Conservation (phyloP, 2,888 invertebrate genomes). For the Polydrusus pterygomalis region DNA sequence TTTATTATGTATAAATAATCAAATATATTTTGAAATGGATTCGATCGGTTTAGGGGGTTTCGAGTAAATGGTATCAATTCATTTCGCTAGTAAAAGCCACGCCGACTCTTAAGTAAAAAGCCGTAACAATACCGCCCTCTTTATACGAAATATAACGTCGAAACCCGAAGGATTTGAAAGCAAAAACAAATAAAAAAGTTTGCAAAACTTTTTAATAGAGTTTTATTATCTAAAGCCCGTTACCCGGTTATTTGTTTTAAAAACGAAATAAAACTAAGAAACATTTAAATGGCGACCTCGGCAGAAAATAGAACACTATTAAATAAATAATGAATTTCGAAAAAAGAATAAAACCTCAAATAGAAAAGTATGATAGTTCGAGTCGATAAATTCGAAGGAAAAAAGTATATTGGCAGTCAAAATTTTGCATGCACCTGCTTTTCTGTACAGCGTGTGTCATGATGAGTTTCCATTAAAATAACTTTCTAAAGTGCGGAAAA, state of each 20-base stretch:
- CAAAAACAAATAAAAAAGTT: conserved; percentile 14
- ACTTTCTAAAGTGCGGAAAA: no score
- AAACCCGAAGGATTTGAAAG: not conserved
- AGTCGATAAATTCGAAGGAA: conserved; percentile 39
- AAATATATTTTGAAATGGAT: no score
- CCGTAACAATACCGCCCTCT: not conserved
- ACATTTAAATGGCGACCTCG: conserved; percentile 40
- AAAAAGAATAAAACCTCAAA: conserved; percentile 54
- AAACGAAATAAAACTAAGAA: conserved; percentile 32
- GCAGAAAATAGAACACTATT: conserved; percentile 42
- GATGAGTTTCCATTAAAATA: no score
- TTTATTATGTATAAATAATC: no score
- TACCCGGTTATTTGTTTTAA: conserved; percentile 29
- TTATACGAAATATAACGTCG: conserved; percentile 7
- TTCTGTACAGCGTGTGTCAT: conserved; percentile 10
- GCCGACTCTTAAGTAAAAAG: no score
- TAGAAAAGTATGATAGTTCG: conserved; percentile 49
- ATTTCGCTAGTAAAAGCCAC: no score
- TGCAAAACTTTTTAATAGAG: conserved; percentile 22
- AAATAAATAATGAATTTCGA: conserved; percentile 49
- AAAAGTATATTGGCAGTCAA: conserved; percentile 45
- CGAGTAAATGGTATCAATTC: no score
- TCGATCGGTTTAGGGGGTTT: no score
- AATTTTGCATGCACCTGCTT: conserved; percentile 38
- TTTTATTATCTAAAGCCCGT: conserved; percentile 23